Evolutionary conservation across 2,888 invertebrate species (phyloP).

Genomic region (Oscheius sp.): DNA sequence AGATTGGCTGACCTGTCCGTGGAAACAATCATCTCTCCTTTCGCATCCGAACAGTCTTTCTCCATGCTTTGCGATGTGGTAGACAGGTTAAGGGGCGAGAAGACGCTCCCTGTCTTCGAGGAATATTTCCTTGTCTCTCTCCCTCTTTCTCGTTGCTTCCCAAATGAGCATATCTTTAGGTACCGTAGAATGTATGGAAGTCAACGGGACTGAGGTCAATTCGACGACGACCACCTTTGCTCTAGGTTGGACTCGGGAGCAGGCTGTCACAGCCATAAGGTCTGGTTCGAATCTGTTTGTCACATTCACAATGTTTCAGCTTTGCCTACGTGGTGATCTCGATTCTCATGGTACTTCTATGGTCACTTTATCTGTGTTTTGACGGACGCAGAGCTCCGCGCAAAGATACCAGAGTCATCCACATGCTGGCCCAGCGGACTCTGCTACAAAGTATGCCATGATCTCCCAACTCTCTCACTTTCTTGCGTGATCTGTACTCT

Average conservation of each 20-base stretch:
- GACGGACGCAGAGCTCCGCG: slow-evolving; percentile 57
- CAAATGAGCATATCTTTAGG: neutral
- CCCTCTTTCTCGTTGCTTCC: neutral
- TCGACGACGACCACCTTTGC: slow-evolving; percentile 20
- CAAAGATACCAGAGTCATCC: slow-evolving; percentile 62
- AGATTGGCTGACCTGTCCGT: too few species aligned
- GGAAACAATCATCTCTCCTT: neutral
- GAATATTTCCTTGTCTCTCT: neutral
- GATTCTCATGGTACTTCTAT: slow-evolving; percentile 62
- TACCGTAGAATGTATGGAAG: slow-evolving; percentile 38
- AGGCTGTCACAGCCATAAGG: slow-evolving; percentile 37
- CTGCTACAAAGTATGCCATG: slow-evolving; percentile 43
- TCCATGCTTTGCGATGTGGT: too few species aligned
- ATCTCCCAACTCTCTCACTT: slow-evolving; percentile 15
- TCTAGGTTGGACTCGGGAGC: slow-evolving; percentile 35
- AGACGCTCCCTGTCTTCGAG: too few species aligned
- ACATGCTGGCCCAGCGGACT: slow-evolving; percentile 62
- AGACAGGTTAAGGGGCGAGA: too few species aligned
- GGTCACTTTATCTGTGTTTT: slow-evolving; percentile 63
- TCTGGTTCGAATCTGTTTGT: neutral
- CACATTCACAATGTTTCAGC: slow-evolving; percentile 42
- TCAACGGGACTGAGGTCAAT: slow-evolving; percentile 23
- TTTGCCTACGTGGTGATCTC: slow-evolving; percentile 63
- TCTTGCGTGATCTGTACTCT: slow-evolving; percentile 10
- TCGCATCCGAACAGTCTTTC: too few species aligned